Percentiles rank a stretch among this genome's conserved stretches.
Conservation (phyloP, 2,113 vertebrate species). For the Gymnocephalus cernua region DNA sequence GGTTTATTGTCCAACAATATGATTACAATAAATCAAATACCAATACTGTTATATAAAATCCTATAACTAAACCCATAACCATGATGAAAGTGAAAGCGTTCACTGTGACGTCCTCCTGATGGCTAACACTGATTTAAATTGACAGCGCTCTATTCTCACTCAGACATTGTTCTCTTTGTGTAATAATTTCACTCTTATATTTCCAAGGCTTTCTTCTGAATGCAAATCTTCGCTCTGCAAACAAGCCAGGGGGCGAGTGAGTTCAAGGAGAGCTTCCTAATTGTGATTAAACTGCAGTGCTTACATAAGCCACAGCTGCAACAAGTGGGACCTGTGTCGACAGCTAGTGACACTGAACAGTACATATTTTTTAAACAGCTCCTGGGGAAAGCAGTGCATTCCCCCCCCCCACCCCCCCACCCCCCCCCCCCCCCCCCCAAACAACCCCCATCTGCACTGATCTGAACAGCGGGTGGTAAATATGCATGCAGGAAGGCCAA, state of each 20-base stretch:
- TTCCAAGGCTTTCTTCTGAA: constrained; percentile 65
- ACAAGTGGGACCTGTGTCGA: constrained; percentile 65
- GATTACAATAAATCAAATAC: constrained; percentile 12
- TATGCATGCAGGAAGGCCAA: constrained; percentile 49
- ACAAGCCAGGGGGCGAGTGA: constrained; percentile 69
- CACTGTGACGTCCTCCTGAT: constrained; percentile 34
- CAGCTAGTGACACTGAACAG: constrained; percentile 54
- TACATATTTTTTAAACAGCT: constrained; percentile 62
- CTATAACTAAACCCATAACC: constrained; percentile 8
- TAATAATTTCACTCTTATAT: constrained; percentile 57
- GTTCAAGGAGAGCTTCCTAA: constrained; percentile 77
- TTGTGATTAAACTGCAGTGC: constrained; percentile 73
- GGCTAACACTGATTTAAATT: constrained; percentile 42
- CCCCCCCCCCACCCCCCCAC: too few relatives aligned
- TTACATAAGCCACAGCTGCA: constrained; percentile 69
- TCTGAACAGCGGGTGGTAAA: constrained; percentile 54
- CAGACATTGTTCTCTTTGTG: constrained; percentile 57
- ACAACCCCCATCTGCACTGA: constrained; percentile 8
- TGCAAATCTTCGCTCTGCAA: constrained; percentile 74
- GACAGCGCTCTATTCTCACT: constrained; percentile 46
- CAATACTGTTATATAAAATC: constrained; percentile 19
- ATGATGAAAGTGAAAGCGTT: constrained; percentile 42
- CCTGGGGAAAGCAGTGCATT: constrained; percentile 47
- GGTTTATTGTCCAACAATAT: constrained; percentile 14
- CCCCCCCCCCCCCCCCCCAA: not conserved